Evolutionary conservation across 2,797 vertebrate genomes (phyloP).

Genomic region (Schizopygopsis pylzovi): DNA sequence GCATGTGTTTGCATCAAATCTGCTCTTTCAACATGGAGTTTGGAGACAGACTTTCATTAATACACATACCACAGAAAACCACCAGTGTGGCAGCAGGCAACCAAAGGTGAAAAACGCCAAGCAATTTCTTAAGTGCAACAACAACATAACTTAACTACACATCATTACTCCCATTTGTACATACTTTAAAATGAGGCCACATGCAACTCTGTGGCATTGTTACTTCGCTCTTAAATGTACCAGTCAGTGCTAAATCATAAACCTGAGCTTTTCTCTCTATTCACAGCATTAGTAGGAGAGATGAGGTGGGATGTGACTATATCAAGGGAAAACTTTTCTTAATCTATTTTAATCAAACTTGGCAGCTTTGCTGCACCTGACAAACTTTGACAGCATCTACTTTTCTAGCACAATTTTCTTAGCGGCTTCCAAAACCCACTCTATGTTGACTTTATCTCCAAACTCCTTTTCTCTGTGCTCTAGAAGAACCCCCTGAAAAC

Average conservation of each 20-base stretch:
- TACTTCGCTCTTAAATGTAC: neutral
- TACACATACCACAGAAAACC: constrained; percentile 64
- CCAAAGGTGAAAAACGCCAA: constrained; percentile 42
- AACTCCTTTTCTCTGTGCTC: constrained; percentile 97
- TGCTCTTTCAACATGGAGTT: constrained; percentile 76
- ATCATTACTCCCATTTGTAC: neutral
- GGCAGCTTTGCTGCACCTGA: constrained; percentile 3
- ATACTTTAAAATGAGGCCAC: constrained; percentile 45
- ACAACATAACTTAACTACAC: constrained; percentile 21
- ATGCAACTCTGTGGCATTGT: constrained; percentile 10
- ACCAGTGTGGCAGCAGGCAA: constrained; percentile 35
- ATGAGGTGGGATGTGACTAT: constrained; percentile 2
- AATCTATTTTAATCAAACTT: neutral
- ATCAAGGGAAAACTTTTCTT: neutral
- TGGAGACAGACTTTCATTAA: constrained; percentile 80
- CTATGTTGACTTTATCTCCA: constrained; percentile 87
- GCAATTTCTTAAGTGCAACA: constrained; percentile 43
- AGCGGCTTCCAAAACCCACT: constrained; percentile 86
- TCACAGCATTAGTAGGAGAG: constrained; percentile 31
- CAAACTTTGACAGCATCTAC: constrained; percentile 54
- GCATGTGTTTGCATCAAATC: constrained; percentile 76
- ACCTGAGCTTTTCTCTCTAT: constrained; percentile 39
- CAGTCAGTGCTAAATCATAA: constrained; percentile 8
- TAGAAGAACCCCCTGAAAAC: constrained; percentile 89
- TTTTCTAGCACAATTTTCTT: constrained; percentile 83